A percentile compares a stretch with the other conserved stretches of the same genome.
Conservation (phyloP, 1,140 invertebrate genomes). For the Metopolophium dirhodum region DNA sequence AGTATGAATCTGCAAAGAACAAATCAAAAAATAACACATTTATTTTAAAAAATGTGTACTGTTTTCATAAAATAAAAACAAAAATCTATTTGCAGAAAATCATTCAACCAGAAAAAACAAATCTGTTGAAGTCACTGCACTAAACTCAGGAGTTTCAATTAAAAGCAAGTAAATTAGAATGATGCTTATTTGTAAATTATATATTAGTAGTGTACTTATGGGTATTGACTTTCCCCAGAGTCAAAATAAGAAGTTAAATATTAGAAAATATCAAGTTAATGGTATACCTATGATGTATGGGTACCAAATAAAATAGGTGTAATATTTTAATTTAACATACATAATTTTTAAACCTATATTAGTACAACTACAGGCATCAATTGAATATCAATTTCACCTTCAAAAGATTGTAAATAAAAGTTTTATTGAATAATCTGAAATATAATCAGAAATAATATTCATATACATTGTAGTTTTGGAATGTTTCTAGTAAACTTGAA, state of each 20-base stretch:
- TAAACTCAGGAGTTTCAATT: neutral
- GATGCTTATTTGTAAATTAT: neutral
- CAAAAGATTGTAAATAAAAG: neutral
- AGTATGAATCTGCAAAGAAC: neutral
- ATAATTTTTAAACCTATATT: too few relatives aligned
- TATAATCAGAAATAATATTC: too few relatives aligned
- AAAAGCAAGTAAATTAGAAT: constrained; percentile 12
- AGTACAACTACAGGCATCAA: neutral
- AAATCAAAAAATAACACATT: neutral
- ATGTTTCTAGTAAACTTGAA: too few relatives aligned
- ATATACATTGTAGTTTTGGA: too few relatives aligned
- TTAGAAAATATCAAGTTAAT: neutral
- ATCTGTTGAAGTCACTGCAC: neutral
- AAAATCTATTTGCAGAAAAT: constrained; percentile 1
- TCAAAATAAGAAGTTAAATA: neutral
- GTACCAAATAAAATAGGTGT: neutral
- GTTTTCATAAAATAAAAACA: neutral
- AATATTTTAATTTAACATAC: neutral
- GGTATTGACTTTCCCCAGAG: neutral
- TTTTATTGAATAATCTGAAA: too few relatives aligned
- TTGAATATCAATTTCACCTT: neutral
- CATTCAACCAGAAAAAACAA: neutral
- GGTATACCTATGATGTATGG: neutral
- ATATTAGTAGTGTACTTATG: neutral
- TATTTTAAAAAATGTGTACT: neutral